Base-by-base conservation (phyloP, 2,888 invertebrate species). In the Rhynchonema sp. region DNA sequence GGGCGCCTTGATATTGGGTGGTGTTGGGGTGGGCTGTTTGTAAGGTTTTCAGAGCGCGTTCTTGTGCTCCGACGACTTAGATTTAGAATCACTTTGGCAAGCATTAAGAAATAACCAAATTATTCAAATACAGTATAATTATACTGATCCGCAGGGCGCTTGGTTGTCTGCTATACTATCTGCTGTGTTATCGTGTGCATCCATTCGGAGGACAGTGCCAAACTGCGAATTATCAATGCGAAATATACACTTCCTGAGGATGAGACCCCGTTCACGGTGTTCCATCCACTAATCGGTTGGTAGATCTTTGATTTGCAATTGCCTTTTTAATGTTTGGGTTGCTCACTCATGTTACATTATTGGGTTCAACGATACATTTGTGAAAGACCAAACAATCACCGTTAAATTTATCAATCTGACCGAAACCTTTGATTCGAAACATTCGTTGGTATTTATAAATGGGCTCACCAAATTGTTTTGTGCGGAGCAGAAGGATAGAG, bases 201-300 rank as follows among this genome's bases (percentile, higher is more conserved):
- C 98, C 98, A 0, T 98, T 90, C 75, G n/a, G 92, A 94, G 72
- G 98, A 98, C 77, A 79, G 78, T 29, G 83, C 92, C 59, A 98
- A 98, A 74, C 77, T 98, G 67, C 83, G 92, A 56, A 96, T 99
- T 67, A 80, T 96, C 61, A 98, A 98, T 78, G 94, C 87, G 65
- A 96, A 96, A 73, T 98, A 86, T 75, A 82, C 82, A 63, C 79
- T 89, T 61, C 88, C 86, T 63, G 81, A 84, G 28, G 81, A 81
- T 58, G 88, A 91, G 75, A 82, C 83, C 59, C 82, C 83, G 68
- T 86, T 83, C 71, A 80, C 82, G 65, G 85, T 87, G 73, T 87
- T 91, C 73, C 85, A 91, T 74, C 86, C 89, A 67, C 81, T 89
- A 60, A 88, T 91, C 69, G 82, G 88, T 86, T 23, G 23, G 49